Evolutionary conservation across 2,113 vertebrate species (phyloP), one percentile per base, ranked within the genome.

Genomic region (Anoura caudifer): DNA sequence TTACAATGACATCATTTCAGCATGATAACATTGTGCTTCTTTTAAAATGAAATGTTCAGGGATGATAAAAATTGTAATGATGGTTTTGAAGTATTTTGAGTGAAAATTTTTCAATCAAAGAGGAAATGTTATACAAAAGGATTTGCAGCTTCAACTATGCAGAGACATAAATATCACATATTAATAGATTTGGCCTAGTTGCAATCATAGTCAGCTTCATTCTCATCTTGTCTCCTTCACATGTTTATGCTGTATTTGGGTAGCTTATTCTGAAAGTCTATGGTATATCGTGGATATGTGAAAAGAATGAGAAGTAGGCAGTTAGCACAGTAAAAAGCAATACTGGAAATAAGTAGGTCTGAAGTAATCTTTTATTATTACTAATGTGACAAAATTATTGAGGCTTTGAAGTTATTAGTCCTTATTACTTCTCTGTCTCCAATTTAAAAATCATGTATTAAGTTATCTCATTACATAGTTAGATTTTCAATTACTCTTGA

Each of bases 131-230:
- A 95, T 94, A 96, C 87, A 97, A 97, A 97, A 91, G 69, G 88
- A 97, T 97, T 97, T 97, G 67, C 91, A 97, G 96, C 90, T 97
- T 96, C 82, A 96, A 95, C 90, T 91, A 96, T 96, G 88, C 77
- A 70, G 94, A 97, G 96, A 97, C 97, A 96, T 97, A 97, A 96
- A 97, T 98, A 97, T 96, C 96, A 95, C 91, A 91, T 97, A 97
- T 98, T 97, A 97, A 97, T 97, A 98, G 92, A 96, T 96, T 89
- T 98, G 97, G 96, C 97, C 96, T 97, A 97, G 94, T 97, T 98
- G 85, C 95, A 97, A 94, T 97, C 95, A 96, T 79, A 96, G 94
- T 86, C 67, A 16, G 94, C 38, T 97, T 96, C 95, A 95, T 96
- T 97, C 85, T 95, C 96, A 89, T 97, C 77, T 97, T 67, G 33